phyloP scores from a whole-genome alignment of 2,888 invertebrate genomes.

The Agrochola lychnidis region DNA sequence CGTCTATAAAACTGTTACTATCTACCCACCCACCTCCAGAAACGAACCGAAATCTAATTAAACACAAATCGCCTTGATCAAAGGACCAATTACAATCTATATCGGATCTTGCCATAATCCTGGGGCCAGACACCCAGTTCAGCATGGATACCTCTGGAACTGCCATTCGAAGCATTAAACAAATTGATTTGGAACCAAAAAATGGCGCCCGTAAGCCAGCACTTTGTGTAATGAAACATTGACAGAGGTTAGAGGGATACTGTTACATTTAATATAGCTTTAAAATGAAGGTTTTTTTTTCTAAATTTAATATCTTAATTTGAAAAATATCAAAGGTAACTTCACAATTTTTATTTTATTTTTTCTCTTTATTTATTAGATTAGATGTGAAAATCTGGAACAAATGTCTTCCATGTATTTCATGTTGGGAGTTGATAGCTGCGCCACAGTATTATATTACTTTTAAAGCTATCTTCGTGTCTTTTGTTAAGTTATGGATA shows the following conservation, averaged over 20 bases:
- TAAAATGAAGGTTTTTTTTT: conserved; percentile 2
- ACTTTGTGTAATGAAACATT: conserved; percentile 75
- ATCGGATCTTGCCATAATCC: conserved; percentile 46
- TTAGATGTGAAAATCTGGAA: no score
- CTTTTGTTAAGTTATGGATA: no score
- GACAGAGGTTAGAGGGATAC: conserved; percentile 38
- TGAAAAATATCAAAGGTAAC: background rate
- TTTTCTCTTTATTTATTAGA: no score
- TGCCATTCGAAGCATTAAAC: conserved; percentile 74
- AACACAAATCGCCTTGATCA: conserved; percentile 38
- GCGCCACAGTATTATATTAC: no score
- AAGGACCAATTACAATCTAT: conserved; percentile 53
- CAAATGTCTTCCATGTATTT: no score
- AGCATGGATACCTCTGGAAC: conserved; percentile 55
- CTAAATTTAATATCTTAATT: background rate
- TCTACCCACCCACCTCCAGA: background rate
- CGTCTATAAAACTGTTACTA: background rate
- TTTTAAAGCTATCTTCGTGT: no score
- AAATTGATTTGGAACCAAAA: conserved; percentile 77
- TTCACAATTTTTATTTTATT: no score
- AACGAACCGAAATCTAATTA: conserved; percentile 46
- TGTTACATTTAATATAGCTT: conserved; percentile 42
- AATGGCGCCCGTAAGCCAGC: conserved; percentile 69
- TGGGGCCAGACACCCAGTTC: conserved; percentile 45
- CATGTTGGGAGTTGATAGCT: no score